Evolutionary conservation across 2,888 invertebrate genomes (phyloP), one percentile per base, ranked within the genome.

Genomic region (Lordiphosa andalusiaca): DNA sequence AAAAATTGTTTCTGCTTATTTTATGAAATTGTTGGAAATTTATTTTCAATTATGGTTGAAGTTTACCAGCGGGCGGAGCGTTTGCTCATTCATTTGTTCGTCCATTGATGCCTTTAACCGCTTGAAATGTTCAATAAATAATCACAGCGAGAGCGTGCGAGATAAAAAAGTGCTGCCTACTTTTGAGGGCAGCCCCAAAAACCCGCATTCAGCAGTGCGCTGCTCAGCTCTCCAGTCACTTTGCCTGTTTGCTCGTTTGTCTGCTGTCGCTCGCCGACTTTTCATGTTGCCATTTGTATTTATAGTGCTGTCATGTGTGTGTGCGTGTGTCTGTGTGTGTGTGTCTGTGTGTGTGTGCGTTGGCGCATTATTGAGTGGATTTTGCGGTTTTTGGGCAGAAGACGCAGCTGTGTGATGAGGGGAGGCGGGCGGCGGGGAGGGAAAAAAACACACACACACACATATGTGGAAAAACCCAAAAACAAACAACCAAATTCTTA

Each of bases 341-440:
- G n/a, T n/a, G n/a, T n/a, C n/a, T n/a, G 38, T 52, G 25, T 40
- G 21, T 53, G 41, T 71, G 67, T 76, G 62, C 58, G 59, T 61
- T 71, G 77, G 69, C 77, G 77, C 71, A 80, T 77, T 73, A 77
- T 71, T 71, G 74, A 73, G 69, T 73, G 74, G 77, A 71, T 81
- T 76, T 81, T 76, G 81, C 71, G 76, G 76, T 81, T 77, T 77
- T 81, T 64, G 65, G 71, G 42, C 48, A 66, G 67, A 76, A 73
- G 77, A 54, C 61, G 59, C 63, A 61, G 36, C 46, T 37, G 56
- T n/a, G n/a, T n/a, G n/a, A n/a, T n/a, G n/a, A n/a, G n/a, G n/a
- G n/a, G n/a, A n/a, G n/a, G n/a, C n/a, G n/a, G n/a, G n/a, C 40
- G 56, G 36, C 37, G 12, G 48, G 55, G 37, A 1, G 16, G 16